phyloP scores from a whole-genome alignment of 2,888 invertebrate species.

The Idaea dimidiata region DNA sequence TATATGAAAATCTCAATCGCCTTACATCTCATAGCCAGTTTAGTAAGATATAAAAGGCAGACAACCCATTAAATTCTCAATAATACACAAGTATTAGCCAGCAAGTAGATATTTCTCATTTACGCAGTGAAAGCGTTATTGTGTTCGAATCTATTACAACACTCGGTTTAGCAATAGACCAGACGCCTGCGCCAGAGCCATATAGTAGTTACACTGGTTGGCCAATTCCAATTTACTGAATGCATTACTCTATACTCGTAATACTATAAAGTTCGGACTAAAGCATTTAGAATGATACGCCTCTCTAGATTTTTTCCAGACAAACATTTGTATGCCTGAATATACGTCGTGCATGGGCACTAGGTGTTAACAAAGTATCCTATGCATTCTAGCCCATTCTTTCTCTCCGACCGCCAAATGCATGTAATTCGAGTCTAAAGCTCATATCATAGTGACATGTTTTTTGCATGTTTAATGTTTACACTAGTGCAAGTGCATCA shows the following conservation, averaged over 20 bases:
- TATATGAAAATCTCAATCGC: neutral
- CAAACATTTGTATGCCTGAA: neutral
- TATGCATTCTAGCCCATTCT: neutral
- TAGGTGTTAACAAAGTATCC: neutral
- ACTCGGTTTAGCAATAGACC: neutral
- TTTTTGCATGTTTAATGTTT: neutral
- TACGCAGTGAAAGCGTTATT: conserved; percentile 5
- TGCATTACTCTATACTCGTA: neutral
- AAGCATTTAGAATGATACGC: neutral
- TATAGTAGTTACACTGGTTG: neutral
- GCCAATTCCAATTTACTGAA: neutral
- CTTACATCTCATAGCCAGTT: neutral
- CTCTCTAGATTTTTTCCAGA: neutral
- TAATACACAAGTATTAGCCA: neutral
- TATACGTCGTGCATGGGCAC: neutral
- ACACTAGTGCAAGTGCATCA: neutral
- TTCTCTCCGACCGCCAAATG: neutral
- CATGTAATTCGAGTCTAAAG: neutral
- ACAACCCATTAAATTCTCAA: neutral
- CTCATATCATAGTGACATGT: too few relatives aligned
- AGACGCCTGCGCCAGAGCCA: neutral
- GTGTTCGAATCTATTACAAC: conserved; percentile 3
- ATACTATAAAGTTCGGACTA: neutral
- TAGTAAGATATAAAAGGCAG: neutral
- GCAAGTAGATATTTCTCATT: neutral